Base-by-base conservation (phyloP, 2,888 invertebrate genomes). In the Drosophila mayaguana region DNA sequence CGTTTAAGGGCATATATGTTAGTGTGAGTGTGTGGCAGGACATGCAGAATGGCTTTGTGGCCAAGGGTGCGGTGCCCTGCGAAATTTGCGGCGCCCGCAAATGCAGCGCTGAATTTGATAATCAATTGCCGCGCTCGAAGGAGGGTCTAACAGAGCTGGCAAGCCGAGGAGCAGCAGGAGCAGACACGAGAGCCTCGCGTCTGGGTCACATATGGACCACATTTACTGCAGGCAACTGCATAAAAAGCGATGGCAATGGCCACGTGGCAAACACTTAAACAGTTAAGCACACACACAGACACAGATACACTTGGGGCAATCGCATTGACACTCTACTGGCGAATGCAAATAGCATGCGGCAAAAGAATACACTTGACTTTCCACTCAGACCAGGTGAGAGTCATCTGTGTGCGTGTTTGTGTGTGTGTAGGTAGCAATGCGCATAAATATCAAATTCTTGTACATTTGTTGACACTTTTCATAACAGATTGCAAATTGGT, bases 41-140 rank as follows among this genome's bases (percentile, higher is more conserved):
- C 54, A 70, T 54, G 48, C n/a, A 75, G 50, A 53, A 75, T 59
- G 57, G 63, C 56, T 65, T 60, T 70, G 69, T 71, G 75, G 70
- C 70, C 63, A 50, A 75, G 11, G 20, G 48, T 70, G 77, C 40
- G 63, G 63, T 56, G 64, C 59, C 55, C 61, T 67, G 69, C 54
- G 67, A 82, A 77, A 74, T 69, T 69, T 63, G 72, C 51, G 73
- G 64, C 50, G 55, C 59, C 69, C 50, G 77, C 63, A 73, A 80
- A 80, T 80, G 80, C 82, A 82, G 69, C 86, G 81, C 79, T 75
- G 73, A 84, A 81, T 87, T 90, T 88, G 85, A 87, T 88, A 88
- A 88, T 88, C 88, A 90, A 90, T 88, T 88, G 82, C 81, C 71
- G 64, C 70, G 75, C 66, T n/a, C 62, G 56, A 36, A 46, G 40